Conservation (phyloP, 2,113 vertebrate species). For the Clarias macrocephalus region DNA sequence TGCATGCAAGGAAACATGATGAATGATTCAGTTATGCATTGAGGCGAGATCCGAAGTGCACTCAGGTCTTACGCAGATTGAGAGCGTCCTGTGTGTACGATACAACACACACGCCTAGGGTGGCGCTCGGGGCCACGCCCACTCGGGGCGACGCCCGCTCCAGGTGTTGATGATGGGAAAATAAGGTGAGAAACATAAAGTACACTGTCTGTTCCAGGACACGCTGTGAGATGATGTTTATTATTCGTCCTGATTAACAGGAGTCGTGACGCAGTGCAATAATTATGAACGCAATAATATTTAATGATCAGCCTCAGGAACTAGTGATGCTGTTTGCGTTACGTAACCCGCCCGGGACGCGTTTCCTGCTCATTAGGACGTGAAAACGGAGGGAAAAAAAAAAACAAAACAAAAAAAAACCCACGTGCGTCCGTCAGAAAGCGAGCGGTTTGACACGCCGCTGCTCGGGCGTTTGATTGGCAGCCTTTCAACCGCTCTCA, state of each 20-base stretch:
- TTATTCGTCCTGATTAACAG: no score
- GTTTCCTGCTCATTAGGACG: background rate
- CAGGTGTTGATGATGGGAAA: background rate
- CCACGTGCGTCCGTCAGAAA: background rate
- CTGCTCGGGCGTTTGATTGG: conserved; percentile 1
- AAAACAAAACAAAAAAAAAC: no score
- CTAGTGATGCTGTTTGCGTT: no score
- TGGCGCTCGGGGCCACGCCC: background rate
- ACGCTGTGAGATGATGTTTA: no score
- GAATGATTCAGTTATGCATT: conserved; percentile 23
- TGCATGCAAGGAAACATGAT: background rate
- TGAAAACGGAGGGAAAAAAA: background rate
- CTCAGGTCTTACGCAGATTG: background rate
- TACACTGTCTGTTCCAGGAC: no score
- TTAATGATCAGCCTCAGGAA: no score
- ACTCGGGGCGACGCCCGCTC: no score
- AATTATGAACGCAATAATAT: no score
- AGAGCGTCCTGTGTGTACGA: background rate
- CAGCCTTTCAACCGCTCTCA: conserved; percentile 13
- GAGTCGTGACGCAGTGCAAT: no score
- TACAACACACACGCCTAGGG: background rate
- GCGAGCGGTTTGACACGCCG: background rate
- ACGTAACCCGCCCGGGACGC: no score
- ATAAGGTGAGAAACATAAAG: background rate
- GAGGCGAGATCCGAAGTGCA: background rate